These are phyloP conservation scores for Momotus momota DNA, from an alignment of 2,797 vertebrate genomes.

Conservation along the genomic window DNA sequence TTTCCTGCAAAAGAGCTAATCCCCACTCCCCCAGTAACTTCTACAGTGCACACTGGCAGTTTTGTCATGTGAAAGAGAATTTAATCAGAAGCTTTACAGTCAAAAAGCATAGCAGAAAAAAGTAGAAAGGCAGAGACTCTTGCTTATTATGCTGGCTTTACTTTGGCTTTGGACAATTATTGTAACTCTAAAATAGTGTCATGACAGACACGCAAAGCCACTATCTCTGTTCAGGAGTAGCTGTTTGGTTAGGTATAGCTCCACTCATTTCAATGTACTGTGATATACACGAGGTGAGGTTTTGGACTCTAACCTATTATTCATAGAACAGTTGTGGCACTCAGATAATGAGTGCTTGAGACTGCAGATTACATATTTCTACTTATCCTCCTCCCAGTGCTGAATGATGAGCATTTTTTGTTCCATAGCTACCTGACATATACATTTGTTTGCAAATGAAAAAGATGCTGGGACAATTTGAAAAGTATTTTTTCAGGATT, in stretches of 20 bases:
- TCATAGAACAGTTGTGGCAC: background rate
- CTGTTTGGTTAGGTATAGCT: background rate
- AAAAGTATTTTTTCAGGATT: background rate
- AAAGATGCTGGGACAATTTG: background rate
- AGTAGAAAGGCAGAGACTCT: rapidly evolving
- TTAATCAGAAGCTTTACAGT: background rate
- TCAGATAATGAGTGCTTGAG: background rate
- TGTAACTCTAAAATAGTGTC: background rate
- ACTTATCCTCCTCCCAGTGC: background rate
- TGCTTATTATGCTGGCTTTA: background rate
- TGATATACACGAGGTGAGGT: background rate
- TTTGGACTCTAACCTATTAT: background rate
- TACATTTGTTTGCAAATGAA: background rate
- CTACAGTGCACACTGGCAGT: background rate
- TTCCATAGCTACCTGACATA: background rate
- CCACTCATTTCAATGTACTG: background rate
- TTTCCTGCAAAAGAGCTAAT: background rate
- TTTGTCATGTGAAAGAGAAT: background rate
- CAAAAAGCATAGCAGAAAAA: background rate
- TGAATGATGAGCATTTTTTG: background rate
- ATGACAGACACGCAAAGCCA: background rate
- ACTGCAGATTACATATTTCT: background rate
- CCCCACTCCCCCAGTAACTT: background rate
- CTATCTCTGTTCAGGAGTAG: background rate
- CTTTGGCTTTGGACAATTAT: background rate